A percentile compares a stretch with the other conserved stretches of the same genome.
phyloP scores from a whole-genome alignment of 2,797 vertebrate genomes.

The Antennarius maculatus region DNA sequence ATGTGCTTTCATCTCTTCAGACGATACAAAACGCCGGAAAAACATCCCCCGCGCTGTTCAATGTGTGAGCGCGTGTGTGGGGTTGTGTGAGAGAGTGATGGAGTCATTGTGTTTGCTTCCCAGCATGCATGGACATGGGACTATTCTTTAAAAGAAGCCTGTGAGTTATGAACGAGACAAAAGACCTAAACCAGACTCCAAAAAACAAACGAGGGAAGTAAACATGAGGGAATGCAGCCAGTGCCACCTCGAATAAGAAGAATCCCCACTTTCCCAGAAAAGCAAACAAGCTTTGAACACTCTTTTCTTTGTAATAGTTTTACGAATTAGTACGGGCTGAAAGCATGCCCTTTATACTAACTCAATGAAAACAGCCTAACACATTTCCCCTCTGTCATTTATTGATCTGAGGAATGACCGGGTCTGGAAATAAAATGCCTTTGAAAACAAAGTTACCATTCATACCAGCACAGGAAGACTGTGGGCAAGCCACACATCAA shows the following conservation, averaged over 20 bases:
- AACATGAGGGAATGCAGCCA: slow-evolving; percentile 65
- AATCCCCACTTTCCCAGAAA: slow-evolving; percentile 64
- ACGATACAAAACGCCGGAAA: slow-evolving; percentile 73
- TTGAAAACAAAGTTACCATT: slow-evolving; percentile 30
- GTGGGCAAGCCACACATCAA: slow-evolving; percentile 36
- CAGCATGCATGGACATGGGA: slow-evolving; percentile 68
- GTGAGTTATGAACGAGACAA: slow-evolving; percentile 68
- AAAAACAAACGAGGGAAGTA: slow-evolving; percentile 69
- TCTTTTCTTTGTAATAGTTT: slow-evolving; percentile 47
- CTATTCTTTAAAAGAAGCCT: slow-evolving; percentile 45
- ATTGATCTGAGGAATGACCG: slow-evolving; percentile 48
- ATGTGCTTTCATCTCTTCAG: slow-evolving; percentile 78
- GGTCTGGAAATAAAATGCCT: slow-evolving; percentile 42
- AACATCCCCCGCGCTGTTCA: slow-evolving; percentile 71
- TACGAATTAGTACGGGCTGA: slow-evolving; percentile 68
- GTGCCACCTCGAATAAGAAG: slow-evolving; percentile 35
- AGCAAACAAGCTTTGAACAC: slow-evolving; percentile 40
- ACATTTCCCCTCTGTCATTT: slow-evolving; percentile 41
- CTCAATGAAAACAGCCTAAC: slow-evolving; percentile 41
- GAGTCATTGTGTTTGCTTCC: slow-evolving; percentile 57
- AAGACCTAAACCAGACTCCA: slow-evolving; percentile 61
- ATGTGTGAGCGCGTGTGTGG: slow-evolving; percentile 58
- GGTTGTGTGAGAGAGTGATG: slow-evolving; percentile 34
- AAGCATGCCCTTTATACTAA: slow-evolving; percentile 59
- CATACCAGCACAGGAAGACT: slow-evolving; percentile 32